Conservation (phyloP, 2,113 vertebrate genomes). For the Campylorhamphus procurvoides region DNA sequence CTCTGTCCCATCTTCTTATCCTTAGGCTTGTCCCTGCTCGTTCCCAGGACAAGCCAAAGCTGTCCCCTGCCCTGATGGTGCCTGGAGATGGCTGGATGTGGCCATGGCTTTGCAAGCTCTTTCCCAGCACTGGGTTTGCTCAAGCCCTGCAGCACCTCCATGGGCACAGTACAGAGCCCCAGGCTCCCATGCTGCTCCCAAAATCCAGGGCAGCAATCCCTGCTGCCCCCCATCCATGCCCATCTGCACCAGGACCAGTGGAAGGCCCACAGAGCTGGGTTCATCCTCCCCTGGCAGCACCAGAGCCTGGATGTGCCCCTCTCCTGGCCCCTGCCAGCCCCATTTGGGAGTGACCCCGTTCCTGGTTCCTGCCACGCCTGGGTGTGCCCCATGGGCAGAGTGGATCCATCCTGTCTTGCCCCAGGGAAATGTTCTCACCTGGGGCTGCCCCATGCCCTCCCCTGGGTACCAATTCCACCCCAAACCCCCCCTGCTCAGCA, state of each 20-base stretch:
- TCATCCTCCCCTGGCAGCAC: neutral
- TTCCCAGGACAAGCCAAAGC: neutral
- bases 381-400: accelerated
- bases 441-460: neutral
- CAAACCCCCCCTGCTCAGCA: accelerated
- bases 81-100: accelerated
- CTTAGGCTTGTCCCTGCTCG: neutral
- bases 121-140: neutral
- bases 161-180: accelerated
- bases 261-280: accelerated
- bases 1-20: neutral
- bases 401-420: neutral
- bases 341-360: neutral
- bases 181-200: accelerated
- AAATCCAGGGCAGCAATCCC: accelerated
- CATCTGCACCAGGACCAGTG: neutral
- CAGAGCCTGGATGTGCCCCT: neutral
- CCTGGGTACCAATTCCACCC: neutral
- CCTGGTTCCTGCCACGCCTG: neutral
- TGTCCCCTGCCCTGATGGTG: neutral
- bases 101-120: neutral
- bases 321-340: neutral
- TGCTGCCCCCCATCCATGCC: neutral
- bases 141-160: neutral
- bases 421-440: neutral